Evolutionary conservation across 2,797 vertebrate species (phyloP).

Genomic region (Tachyglossus aculeatus): DNA sequence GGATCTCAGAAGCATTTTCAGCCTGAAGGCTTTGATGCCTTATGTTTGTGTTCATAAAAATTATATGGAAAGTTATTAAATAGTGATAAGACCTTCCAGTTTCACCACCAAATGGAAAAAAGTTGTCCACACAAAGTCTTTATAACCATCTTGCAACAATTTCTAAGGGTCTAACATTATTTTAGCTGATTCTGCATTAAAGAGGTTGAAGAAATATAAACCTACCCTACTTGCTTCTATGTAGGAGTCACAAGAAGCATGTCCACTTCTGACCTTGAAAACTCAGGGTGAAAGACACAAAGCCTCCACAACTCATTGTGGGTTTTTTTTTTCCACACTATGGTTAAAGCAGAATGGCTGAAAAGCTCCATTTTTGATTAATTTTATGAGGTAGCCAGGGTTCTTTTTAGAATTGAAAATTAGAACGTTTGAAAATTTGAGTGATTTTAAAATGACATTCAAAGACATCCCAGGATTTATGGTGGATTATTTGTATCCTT

Average conservation of each 20-base stretch:
- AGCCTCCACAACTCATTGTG: conserved; percentile 58
- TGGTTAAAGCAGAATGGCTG: conserved; percentile 47
- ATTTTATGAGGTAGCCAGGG: conserved; percentile 34
- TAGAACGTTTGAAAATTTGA: too few relatives aligned
- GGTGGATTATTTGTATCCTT: too few relatives aligned
- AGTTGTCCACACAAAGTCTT: conserved; percentile 72
- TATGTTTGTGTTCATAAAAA: conserved; percentile 74
- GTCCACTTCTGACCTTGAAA: conserved; percentile 16
- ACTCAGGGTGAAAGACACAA: conserved; percentile 26
- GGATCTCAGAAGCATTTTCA: conserved; percentile 65
- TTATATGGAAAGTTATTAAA: conserved; percentile 77
- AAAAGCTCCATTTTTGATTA: conserved; percentile 53
- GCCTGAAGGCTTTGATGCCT: conserved; percentile 70
- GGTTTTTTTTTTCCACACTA: conserved; percentile 56
- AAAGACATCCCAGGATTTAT: too few relatives aligned
- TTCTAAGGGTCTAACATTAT: conserved; percentile 63
- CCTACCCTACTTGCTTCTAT: conserved; percentile 58
- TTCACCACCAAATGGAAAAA: conserved; percentile 75
- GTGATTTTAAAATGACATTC: too few relatives aligned
- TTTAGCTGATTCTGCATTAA: conserved; percentile 66
- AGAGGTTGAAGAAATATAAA: conserved; percentile 60
- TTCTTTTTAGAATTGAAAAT: conserved; percentile 25
- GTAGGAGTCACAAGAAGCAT: conserved; percentile 40
- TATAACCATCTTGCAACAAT: conserved; percentile 76
- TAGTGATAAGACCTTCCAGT: conserved; percentile 71